Base-by-base conservation (phyloP, 2,888 invertebrate genomes). In the Drosophila maculinotata region DNA sequence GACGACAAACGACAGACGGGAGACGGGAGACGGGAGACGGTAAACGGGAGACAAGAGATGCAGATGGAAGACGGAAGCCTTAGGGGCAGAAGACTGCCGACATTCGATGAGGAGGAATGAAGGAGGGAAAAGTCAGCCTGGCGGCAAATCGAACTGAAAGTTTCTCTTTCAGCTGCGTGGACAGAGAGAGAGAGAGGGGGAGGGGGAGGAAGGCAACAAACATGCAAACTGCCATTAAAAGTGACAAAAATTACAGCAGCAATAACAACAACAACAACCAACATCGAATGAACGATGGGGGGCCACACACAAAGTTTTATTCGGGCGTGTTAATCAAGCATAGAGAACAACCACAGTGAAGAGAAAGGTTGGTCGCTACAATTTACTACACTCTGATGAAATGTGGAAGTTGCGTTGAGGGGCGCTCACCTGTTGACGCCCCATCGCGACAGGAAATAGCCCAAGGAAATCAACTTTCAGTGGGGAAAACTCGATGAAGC, bases 71-170 rank as follows among this genome's bases (percentile, higher is more conserved):
- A 31, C 28, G 48, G 44, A 23, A 38, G 8, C 14, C 10, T 10
- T 31, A 4, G 6, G 12, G n/a, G 4, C 23, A 30, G 25, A 10
- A 17, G 30, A 53, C 44, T 64, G 41, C 17, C 35, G 56, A 67
- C 71, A 57, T 57, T 60, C 41, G 39, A 54, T 48, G 52, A 56
- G 25, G 25, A 4, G 45, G 42, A 30, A 71, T 64, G 74, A 4
- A 48, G 42, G 33, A 71, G 66, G 74, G 60, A 72, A 78, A 79
- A 84, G 64, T 72, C 79, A 78, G 69, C 63, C 58, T 81, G 87
- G 82, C 82, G 72, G 87, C 82, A 81, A 87, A 78, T 87, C 82
- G 82, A 81, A 69, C 76, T 49, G 51, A 87, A 84, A 87, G 67
- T 80, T 83, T 76, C 30, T 15, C 54, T 30, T 52, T 8, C 36